Evolutionary conservation across 2,113 vertebrate species (phyloP).

Genomic region (Catagonus wagneri): DNA sequence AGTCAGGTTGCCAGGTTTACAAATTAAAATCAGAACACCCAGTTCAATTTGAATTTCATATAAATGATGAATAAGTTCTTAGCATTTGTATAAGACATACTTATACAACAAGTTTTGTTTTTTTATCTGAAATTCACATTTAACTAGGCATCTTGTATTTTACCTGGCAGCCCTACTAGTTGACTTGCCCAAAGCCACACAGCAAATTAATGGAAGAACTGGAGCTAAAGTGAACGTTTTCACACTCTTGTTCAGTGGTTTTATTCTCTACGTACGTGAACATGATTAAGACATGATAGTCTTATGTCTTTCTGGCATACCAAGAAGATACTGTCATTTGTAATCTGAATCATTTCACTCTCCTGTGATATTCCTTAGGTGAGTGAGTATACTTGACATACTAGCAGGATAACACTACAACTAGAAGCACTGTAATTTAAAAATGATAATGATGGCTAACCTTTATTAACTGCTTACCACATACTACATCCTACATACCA

Average conservation of each 20-base stretch:
- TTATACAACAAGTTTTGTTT: not conserved
- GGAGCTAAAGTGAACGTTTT: conserved; percentile 4
- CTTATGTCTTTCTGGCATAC: not conserved
- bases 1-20: not conserved
- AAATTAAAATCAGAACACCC: not conserved
- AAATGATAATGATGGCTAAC: not conserved
- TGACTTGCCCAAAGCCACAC: not conserved
- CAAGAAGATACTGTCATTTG: not conserved
- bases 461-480: not conserved
- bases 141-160: not conserved
- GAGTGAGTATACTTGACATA: not conserved
- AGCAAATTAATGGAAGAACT: not conserved
- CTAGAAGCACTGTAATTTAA: not conserved
- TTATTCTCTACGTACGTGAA: not conserved
- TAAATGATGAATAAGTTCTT: not conserved
- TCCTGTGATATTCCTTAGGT: not conserved
- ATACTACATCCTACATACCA: not conserved
- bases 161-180: not conserved
- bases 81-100: not conserved
- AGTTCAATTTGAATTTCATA: not conserved
- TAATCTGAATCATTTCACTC: not conserved
- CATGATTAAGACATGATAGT: not conserved
- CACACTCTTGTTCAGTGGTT: not conserved
- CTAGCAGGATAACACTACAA: not conserved
- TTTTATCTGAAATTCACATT: not conserved